These are phyloP conservation scores for Trachemys scripta DNA, from an alignment of 2,113 vertebrate genomes.

Conservation along the genomic window DNA sequence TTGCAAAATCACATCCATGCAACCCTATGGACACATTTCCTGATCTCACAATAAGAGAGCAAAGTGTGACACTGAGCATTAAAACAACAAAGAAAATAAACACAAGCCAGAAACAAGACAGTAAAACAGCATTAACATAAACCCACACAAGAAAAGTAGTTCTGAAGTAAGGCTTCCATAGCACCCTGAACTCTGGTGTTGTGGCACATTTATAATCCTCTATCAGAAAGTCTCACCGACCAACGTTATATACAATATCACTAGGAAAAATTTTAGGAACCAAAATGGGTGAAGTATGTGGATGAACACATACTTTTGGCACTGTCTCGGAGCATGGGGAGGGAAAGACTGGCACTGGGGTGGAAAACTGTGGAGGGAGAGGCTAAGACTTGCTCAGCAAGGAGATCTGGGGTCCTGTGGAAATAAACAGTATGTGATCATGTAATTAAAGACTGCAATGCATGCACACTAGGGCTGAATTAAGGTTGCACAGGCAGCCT, in stretches of 20 bases:
- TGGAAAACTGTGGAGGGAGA: background rate
- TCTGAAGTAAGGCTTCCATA: background rate
- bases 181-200: no score
- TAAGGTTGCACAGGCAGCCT: background rate
- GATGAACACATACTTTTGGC: background rate
- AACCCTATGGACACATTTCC: background rate
- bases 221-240: background rate
- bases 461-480: background rate
- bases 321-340: background rate
- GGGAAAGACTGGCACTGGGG: accelerated
- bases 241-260: background rate
- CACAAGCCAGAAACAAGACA: background rate
- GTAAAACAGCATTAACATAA: background rate
- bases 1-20: background rate
- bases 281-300: background rate
- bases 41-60: background rate
- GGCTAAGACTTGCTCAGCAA: background rate
- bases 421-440: background rate
- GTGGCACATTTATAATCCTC: background rate
- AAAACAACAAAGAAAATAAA: background rate
- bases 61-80: background rate
- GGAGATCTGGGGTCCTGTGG: background rate
- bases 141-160: background rate
- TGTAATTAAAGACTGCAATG: background rate
- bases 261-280: background rate